Evolutionary conservation across 2,888 invertebrate species (phyloP).

Genomic region (Mylabris sibirica): DNA sequence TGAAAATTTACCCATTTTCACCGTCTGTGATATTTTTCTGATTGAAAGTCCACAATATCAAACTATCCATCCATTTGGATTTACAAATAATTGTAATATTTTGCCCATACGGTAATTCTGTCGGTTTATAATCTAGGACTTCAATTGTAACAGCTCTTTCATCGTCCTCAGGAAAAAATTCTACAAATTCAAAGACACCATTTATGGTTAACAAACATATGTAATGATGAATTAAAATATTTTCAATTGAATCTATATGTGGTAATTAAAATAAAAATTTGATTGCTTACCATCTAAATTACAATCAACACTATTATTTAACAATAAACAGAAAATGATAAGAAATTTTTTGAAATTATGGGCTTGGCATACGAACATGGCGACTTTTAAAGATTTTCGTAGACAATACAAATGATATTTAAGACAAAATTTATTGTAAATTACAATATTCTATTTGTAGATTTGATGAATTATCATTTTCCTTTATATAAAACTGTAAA

Average conservation of each 20-base stretch:
- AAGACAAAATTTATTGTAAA: conserved; percentile 38
- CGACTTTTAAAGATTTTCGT: conserved; percentile 45
- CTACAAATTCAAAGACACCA: conserved; percentile 33
- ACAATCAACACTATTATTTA: conserved; percentile 45
- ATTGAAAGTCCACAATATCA: conserved; percentile 68
- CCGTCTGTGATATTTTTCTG: conserved; percentile 65
- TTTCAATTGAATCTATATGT: background rate
- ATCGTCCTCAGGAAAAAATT: conserved; percentile 46
- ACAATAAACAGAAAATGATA: conserved; percentile 51
- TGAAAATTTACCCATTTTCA: conserved; percentile 58
- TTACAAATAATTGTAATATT: conserved; percentile 66
- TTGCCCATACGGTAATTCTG: conserved; percentile 58
- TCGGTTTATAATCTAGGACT: conserved; percentile 55
- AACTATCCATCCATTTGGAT: conserved; percentile 62
- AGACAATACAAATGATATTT: conserved; percentile 41
- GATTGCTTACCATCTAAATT: conserved; percentile 55
- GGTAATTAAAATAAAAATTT: conserved; percentile 16
- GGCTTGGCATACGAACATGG: conserved; percentile 61
- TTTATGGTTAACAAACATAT: background rate
- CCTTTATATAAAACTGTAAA: conserved; percentile 45
- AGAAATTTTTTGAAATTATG: conserved; percentile 54
- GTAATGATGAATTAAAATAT: background rate
- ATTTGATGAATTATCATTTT: conserved; percentile 45
- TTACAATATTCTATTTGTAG: conserved; percentile 45
- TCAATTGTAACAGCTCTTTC: conserved; percentile 52